These are phyloP conservation scores for Tuta absoluta DNA, from an alignment of 2,888 invertebrate genomes.

Conservation along the genomic window DNA sequence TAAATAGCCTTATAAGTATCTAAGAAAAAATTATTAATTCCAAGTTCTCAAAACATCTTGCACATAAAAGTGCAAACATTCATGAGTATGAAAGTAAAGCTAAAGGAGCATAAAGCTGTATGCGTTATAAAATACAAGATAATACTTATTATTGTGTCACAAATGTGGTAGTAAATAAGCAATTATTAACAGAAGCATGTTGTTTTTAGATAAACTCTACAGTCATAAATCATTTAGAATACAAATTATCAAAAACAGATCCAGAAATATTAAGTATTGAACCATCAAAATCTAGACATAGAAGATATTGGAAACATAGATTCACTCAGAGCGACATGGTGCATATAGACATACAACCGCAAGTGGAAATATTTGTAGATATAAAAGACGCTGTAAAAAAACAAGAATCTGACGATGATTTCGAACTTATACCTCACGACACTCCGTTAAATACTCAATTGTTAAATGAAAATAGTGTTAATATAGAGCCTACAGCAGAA, in stretches of 20 bases:
- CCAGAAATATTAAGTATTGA: background rate
- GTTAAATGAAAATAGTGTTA: background rate
- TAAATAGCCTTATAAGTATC: no score
- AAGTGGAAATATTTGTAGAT: conserved; percentile 13
- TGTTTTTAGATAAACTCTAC: background rate
- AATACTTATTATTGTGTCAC: no score
- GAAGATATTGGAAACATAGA: background rate
- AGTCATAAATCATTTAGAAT: background rate
- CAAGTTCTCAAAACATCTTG: no score
- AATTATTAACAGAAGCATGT: background rate
- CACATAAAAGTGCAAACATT: no score
- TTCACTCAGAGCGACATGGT: background rate
- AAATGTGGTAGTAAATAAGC: background rate
- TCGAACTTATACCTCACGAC: background rate
- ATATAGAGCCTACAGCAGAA: background rate
- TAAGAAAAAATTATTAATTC: no score
- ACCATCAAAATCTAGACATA: background rate
- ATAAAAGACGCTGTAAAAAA: conserved; percentile 12
- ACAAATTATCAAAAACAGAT: conserved; percentile 1
- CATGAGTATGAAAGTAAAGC: no score
- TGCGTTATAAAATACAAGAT: no score
- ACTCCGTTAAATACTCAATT: background rate
- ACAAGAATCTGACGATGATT: conserved; percentile 14
- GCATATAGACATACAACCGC: conserved; percentile 1
- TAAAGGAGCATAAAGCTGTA: no score